phyloP scores from a whole-genome alignment of 1,140 invertebrate species.

The Phenacoccus solenopsis region DNA sequence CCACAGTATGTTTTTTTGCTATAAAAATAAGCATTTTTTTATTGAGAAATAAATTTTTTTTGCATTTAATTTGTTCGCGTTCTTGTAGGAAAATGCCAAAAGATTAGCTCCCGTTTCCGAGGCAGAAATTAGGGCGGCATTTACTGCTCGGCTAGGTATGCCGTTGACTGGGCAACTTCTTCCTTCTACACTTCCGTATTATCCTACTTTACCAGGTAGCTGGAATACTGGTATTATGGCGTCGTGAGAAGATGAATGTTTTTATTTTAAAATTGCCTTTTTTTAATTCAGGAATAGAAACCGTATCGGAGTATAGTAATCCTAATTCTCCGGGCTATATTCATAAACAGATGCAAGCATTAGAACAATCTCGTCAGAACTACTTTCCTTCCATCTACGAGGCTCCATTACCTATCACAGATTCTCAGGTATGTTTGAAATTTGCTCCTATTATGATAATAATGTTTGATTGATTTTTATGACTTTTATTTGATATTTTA shows the following conservation, averaged over 20 bases:
- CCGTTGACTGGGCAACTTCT: slow-evolving; percentile 58
- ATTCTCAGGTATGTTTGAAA: slow-evolving; percentile 38
- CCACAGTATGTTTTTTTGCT: slow-evolving; percentile 25
- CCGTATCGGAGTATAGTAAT: slow-evolving; percentile 35
- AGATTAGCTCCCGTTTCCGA: slow-evolving; percentile 50
- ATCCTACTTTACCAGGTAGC: slow-evolving; percentile 50
- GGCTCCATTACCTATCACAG: slow-evolving; percentile 40
- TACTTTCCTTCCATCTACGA: slow-evolving; percentile 20
- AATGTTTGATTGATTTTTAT: not conserved
- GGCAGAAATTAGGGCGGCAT: slow-evolving; percentile 59
- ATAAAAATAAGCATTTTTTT: too few relatives aligned
- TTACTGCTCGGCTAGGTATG: slow-evolving; percentile 55
- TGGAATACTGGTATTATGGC: not conserved
- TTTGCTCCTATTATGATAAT: too few relatives aligned
- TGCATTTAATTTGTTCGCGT: not conserved
- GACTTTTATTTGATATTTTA: slow-evolving; percentile 13
- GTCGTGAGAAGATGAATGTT: slow-evolving; percentile 10
- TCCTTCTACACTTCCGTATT: slow-evolving; percentile 57
- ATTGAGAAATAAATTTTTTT: not conserved
- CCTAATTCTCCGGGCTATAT: slow-evolving; percentile 38
- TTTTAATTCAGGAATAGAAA: not conserved
- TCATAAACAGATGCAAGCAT: slow-evolving; percentile 46
- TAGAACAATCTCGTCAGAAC: slow-evolving; percentile 38
- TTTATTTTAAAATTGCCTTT: slow-evolving; percentile 5
- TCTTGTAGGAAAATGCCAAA: slow-evolving; percentile 20